Evolutionary conservation across 2,113 vertebrate species (phyloP), one percentile per base, ranked within the genome.

Genomic region (Bagarius yarrelli): DNA sequence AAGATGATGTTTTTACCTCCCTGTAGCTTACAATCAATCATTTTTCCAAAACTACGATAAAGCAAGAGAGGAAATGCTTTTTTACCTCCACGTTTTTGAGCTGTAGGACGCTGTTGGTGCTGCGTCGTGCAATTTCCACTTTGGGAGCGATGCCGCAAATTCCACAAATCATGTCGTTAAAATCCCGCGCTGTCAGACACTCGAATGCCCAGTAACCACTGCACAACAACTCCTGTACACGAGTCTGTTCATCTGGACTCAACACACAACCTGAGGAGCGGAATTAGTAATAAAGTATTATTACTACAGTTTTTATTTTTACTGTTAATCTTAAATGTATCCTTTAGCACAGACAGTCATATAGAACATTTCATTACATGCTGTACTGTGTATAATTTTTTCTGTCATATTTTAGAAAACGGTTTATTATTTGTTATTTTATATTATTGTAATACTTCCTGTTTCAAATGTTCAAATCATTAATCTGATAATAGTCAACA

Each of bases 81-180:
- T 52, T 61, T 86, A 96, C 98, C 95, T 99, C 96, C 89, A 96
- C 94, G n/a, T 96, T 96, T 86, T 93, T 95, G 50, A 98, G 94
- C 76, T 94, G 94, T 85, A 99, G 91, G 52, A 95, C 95, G 8
- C 94, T 96, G 85, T 91, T 92, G 13, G 89, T 83, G 87, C 93
- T 92, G 82, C 97, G 92, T 83, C 95, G 95, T 5, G 95, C 94
- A 81, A 99, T 93, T 90, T 99, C 97, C 81, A 99, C 87, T 87
- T 96, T 98, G 70, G 98, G 97, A 63, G 95, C 94, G 80, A 99
- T 92, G 3, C 98, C 98, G 77, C 98, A 99, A 86, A 99, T 90
- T 21, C 98, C 98, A 82, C 98, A 99, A 89, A 99, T 99, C 97
- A 99, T 99, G 83, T 99, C 98, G 8, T 99, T 99, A 89, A 97